These are phyloP conservation scores for Sminthurides aquaticus DNA, from an alignment of 2,888 invertebrate species.

Conservation along the genomic window DNA sequence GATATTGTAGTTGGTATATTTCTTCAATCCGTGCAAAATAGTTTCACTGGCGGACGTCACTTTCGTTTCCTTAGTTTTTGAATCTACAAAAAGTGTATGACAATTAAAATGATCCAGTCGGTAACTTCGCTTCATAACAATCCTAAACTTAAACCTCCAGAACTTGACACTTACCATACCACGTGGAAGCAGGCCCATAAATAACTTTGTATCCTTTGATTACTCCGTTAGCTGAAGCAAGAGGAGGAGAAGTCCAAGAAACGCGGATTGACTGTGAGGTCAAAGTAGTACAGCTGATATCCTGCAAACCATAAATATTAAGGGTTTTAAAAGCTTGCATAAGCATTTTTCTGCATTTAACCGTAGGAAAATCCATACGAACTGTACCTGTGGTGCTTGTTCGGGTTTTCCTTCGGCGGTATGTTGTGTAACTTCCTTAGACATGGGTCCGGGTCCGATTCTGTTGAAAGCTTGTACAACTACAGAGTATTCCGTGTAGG, in stretches of 20 bases:
- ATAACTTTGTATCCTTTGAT: conserved; percentile 93
- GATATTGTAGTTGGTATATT: conserved; percentile 94
- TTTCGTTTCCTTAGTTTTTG: conserved; percentile 82
- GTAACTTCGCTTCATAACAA: not conserved
- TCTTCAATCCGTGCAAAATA: conserved; percentile 84
- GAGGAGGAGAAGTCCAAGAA: conserved; percentile 87
- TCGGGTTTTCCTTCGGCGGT: conserved; percentile 92
- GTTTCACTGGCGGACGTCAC: conserved; percentile 88
- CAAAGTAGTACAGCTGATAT: conserved; percentile 82
- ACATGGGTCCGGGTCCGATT: conserved; percentile 84
- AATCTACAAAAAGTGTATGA: conserved; percentile 62
- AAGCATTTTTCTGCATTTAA: no score
- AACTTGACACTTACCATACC: conserved; percentile 90
- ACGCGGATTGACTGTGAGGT: conserved; percentile 91
- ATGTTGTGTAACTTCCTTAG: conserved; percentile 79
- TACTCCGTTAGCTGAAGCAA: conserved; percentile 84
- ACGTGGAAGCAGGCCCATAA: conserved; percentile 80
- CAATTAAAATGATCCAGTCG: no score
- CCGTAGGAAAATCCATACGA: no score
- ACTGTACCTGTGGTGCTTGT: conserved; percentile 60
- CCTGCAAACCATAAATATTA: conserved; percentile 57
- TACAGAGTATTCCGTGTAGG: conserved; percentile 91
- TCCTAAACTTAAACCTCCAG: not conserved
- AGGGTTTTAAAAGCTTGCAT: no score
- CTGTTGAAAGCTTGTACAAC: conserved; percentile 93